Evolutionary conservation across 2,113 vertebrate species (phyloP).

Genomic region (Oceanodroma tethys): DNA sequence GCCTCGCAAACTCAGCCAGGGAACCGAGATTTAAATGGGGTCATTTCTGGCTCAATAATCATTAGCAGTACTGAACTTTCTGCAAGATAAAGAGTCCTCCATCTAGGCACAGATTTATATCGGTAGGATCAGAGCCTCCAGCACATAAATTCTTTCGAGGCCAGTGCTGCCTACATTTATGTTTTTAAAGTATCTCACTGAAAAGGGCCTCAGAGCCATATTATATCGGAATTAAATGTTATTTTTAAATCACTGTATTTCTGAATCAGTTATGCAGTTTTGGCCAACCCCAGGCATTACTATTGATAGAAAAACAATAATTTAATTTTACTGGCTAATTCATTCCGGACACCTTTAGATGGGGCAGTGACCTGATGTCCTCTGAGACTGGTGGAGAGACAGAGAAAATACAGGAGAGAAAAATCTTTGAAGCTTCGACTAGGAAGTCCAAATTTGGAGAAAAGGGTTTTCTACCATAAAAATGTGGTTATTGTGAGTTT

Average conservation of each 20-base stretch:
- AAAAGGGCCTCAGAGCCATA: background rate
- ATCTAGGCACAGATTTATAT: slow-evolving; percentile 13
- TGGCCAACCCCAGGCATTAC: background rate
- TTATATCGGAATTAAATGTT: background rate
- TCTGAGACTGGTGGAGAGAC: background rate
- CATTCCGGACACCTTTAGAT: background rate
- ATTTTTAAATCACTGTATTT: slow-evolving; percentile 21
- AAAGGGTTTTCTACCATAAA: background rate
- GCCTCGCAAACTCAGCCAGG: background rate
- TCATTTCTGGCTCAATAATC: slow-evolving; percentile 16
- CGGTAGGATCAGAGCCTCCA: background rate
- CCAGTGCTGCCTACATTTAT: background rate
- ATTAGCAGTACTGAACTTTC: slow-evolving; percentile 9
- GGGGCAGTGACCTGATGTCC: background rate
- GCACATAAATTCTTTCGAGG: background rate
- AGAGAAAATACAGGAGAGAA: background rate
- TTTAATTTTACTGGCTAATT: slow-evolving; percentile 3
- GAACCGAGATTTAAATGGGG: background rate
- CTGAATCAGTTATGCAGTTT: background rate
- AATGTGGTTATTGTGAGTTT: slow-evolving; percentile 39
- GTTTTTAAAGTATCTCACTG: background rate
- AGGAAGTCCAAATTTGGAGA: slow-evolving; percentile 4
- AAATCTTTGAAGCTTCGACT: background rate
- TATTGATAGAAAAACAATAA: background rate
- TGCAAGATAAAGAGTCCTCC: background rate